Evolutionary conservation across 2,797 vertebrate species (phyloP).

Genomic region (Urosaurus nigricauda): DNA sequence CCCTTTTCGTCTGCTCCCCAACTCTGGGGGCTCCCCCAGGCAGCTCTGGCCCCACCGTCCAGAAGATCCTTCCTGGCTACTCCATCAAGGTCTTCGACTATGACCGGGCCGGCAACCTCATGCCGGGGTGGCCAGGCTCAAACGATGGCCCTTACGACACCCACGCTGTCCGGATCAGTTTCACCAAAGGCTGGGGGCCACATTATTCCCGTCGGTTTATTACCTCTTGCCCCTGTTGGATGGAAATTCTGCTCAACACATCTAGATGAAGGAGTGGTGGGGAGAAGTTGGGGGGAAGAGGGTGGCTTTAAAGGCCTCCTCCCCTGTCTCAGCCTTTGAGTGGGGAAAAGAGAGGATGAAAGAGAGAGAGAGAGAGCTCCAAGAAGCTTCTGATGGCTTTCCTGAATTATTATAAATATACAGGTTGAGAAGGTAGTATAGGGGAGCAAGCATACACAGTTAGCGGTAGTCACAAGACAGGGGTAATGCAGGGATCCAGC

Average conservation of each 20-base stretch:
- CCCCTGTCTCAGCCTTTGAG: too few species aligned
- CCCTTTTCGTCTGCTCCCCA: slow-evolving; percentile 73
- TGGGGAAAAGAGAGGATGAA: too few species aligned
- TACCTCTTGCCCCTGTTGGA: slow-evolving; percentile 77
- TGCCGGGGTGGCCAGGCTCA: rapidly evolving
- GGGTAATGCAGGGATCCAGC: not conserved
- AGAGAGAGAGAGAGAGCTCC: too few species aligned
- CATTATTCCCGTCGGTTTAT: slow-evolving; percentile 76
- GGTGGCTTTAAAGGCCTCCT: rapidly evolving
- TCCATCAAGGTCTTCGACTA: slow-evolving; percentile 73
- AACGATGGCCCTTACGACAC: slow-evolving; percentile 69
- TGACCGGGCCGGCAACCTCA: not conserved
- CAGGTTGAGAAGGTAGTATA: not conserved
- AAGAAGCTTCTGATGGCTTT: not conserved
- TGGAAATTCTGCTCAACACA: slow-evolving; percentile 71
- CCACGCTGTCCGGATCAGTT: slow-evolving; percentile 74
- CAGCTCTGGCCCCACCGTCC: not conserved
- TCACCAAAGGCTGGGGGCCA: slow-evolving; percentile 77
- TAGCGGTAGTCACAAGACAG: not conserved
- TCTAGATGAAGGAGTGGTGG: not conserved
- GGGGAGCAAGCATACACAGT: too few species aligned
- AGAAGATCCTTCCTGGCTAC: slow-evolving; percentile 72
- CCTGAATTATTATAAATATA: not conserved
- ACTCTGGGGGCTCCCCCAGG: slow-evolving; percentile 42
- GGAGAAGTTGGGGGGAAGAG: rapidly evolving